Percentiles rank a stretch among this genome's conserved stretches.
Conservation (phyloP, 1,140 invertebrate species). For the Drosophila busckii region DNA sequence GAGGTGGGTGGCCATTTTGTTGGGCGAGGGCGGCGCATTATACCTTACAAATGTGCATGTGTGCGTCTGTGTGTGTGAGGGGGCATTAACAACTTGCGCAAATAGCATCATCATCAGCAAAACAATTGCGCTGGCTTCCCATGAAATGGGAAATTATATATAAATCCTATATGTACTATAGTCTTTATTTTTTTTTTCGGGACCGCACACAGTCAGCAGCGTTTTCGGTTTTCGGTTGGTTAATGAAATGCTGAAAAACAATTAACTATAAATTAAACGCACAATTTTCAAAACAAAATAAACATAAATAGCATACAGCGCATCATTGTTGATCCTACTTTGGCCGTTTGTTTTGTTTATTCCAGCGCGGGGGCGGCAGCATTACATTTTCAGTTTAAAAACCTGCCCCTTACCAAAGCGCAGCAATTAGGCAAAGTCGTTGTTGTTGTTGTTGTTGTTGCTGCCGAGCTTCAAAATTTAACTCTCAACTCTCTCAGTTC, state of each 20-base stretch:
- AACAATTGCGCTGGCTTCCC: conserved; percentile 53
- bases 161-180: no score
- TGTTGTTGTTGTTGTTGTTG: no score
- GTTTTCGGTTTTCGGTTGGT: conserved; percentile 51
- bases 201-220: conserved; percentile 67
- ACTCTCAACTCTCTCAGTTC: not conserved
- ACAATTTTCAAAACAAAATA: conserved; percentile 76
- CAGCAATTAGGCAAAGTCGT: conserved; percentile 64
- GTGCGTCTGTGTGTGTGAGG: conserved; percentile 14
- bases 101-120: conserved; percentile 45
- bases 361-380: conserved; percentile 11
- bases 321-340: conserved; percentile 48
- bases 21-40: conserved; percentile 1
- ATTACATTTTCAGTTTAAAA: not conserved
- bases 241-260: conserved; percentile 72
- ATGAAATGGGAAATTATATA: no score
- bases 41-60: conserved; percentile 2
- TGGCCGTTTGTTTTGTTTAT: conserved; percentile 51
- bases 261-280: conserved; percentile 76
- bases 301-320: conserved; percentile 64
- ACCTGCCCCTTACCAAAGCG: conserved; percentile 1
- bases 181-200: conserved; percentile 18
- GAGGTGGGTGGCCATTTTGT: conserved; percentile 74
- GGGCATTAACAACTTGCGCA: conserved; percentile 64
- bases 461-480: conserved; percentile 25